Evolutionary conservation across 2,113 vertebrate species (phyloP).

Genomic region (Neogobius melanostomus): DNA sequence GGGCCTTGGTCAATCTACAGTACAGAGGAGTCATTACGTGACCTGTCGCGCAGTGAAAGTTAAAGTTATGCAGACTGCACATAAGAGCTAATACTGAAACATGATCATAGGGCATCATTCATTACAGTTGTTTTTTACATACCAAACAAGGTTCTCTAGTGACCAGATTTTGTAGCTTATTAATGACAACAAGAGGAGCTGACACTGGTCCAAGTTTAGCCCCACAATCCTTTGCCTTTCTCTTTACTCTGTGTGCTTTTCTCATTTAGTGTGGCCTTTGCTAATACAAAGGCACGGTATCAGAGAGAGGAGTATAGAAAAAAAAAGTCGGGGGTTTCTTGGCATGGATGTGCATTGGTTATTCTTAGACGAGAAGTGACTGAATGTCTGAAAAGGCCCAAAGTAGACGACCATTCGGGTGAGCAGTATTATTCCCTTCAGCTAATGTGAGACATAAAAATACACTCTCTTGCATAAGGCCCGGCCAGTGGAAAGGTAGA

Average conservation of each 20-base stretch:
- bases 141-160: slow-evolving; percentile 53
- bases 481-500: slow-evolving; percentile 69
- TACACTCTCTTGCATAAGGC: slow-evolving; percentile 59
- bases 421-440: slow-evolving; percentile 65
- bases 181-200: slow-evolving; percentile 68
- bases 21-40: slow-evolving; percentile 41
- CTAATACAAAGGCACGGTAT: slow-evolving; percentile 59
- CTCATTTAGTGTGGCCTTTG: slow-evolving; percentile 68
- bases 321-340: slow-evolving; percentile 46
- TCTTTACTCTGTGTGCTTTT: slow-evolving; percentile 62
- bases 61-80: slow-evolving; percentile 59
- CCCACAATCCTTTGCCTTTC: slow-evolving; percentile 55
- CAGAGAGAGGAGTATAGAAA: slow-evolving; percentile 45
- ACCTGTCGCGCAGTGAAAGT: slow-evolving; percentile 46
- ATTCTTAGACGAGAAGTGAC: slow-evolving; percentile 78
- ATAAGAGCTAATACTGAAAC: slow-evolving; percentile 61
- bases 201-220: slow-evolving; percentile 67
- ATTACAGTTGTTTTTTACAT: slow-evolving; percentile 54
- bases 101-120: slow-evolving; percentile 61
- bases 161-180: slow-evolving; percentile 53
- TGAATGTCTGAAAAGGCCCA: slow-evolving; percentile 76
- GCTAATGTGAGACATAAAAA: slow-evolving; percentile 71
- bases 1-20: slow-evolving; percentile 44
- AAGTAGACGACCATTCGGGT: slow-evolving; percentile 68
- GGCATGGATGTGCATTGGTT: slow-evolving; percentile 57